Percentiles rank a stretch among this genome's conserved stretches.
These are phyloP conservation scores for Limnephilus rhombicus DNA, from an alignment of 2,888 invertebrate species.

Conservation along the genomic window DNA sequence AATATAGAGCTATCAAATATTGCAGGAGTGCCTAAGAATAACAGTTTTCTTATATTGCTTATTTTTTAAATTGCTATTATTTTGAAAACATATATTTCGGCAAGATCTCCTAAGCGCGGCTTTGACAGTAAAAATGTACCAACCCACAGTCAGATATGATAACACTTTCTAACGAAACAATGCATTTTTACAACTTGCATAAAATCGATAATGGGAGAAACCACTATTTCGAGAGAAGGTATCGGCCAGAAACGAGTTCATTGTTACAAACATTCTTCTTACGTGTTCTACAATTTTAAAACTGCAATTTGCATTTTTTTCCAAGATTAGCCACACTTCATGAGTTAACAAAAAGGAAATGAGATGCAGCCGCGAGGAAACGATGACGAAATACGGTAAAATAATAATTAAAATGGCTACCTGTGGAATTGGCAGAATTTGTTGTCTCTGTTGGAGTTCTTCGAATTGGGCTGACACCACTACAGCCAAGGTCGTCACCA, in stretches of 20 bases:
- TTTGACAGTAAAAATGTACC: background rate
- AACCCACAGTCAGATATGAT: background rate
- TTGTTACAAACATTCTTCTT: background rate
- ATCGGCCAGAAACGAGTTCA: background rate
- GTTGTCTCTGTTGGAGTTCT: constrained; percentile 44
- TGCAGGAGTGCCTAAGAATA: too few relatives aligned
- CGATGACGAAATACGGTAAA: background rate
- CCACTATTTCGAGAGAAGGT: background rate
- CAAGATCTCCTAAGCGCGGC: background rate
- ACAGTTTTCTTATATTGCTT: background rate
- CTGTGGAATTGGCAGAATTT: constrained; percentile 55
- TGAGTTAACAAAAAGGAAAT: background rate
- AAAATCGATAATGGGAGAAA: background rate
- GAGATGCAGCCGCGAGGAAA: constrained; percentile 4
- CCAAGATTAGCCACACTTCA: background rate
- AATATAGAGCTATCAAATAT: too few relatives aligned
- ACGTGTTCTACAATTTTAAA: background rate
- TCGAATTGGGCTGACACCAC: constrained; percentile 38
- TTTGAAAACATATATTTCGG: background rate
- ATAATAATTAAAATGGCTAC: constrained; percentile 31
- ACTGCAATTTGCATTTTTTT: background rate
- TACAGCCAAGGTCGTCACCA: constrained; percentile 2
- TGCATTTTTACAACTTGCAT: background rate
- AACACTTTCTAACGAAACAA: background rate
- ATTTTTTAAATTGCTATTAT: background rate